Evolutionary conservation across 92 coral and sea anemone species (phyloP).

Genomic region (Actinernus sp.): DNA sequence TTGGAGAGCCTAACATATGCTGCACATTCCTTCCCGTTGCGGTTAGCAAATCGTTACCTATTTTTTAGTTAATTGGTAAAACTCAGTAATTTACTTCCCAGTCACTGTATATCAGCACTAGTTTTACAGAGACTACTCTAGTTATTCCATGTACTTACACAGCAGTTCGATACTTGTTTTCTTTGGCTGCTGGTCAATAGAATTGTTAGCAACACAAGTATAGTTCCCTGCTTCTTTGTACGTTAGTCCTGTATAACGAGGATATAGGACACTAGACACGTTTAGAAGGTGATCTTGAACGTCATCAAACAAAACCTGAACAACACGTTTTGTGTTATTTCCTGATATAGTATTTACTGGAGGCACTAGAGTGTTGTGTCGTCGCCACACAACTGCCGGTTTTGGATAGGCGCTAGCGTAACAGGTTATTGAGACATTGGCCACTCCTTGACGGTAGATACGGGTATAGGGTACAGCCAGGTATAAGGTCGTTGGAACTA

Average conservation of each 20-base stretch:
- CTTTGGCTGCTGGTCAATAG: neutral
- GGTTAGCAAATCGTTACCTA: too few relatives aligned
- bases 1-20: too few relatives aligned
- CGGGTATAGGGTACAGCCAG: neutral
- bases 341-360: neutral
- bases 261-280: conserved; percentile 20
- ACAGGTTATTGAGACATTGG: conserved; percentile 17
- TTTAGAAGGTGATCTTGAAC: neutral
- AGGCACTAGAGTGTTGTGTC: neutral
- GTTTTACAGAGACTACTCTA: too few relatives aligned
- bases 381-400: conserved; percentile 14
- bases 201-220: conserved; percentile 19
- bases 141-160: too few relatives aligned
- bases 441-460: conserved; percentile 1
- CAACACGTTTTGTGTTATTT: too few relatives aligned
- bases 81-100: too few relatives aligned
- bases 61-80: too few relatives aligned
- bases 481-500: too few relatives aligned
- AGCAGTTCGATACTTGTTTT: conserved; percentile 13
- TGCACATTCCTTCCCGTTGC: too few relatives aligned
- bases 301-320: neutral
- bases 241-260: conserved; percentile 17
- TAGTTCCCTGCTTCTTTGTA: conserved; percentile 45
- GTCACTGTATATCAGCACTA: too few relatives aligned
- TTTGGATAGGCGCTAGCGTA: conserved; percentile 19